Evolutionary conservation across 2,113 vertebrate genomes (phyloP).

Genomic region (Nettapus auritus): DNA sequence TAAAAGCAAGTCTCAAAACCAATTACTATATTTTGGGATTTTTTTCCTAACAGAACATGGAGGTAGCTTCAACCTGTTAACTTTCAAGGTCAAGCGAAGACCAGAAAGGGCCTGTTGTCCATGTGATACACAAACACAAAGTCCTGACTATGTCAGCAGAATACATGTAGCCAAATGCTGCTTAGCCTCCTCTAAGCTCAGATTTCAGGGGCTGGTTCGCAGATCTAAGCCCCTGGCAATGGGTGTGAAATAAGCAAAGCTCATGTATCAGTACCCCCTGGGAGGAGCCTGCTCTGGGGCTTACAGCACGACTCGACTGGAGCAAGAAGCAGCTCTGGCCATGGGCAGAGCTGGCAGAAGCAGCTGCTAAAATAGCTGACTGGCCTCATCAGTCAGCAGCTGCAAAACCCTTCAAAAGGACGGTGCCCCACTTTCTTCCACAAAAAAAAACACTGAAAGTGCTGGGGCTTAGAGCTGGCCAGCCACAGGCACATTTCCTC

Average conservation of each 20-base stretch:
- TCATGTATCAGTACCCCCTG: constrained; percentile 42
- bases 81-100: constrained; percentile 62
- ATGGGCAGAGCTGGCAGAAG: neutral
- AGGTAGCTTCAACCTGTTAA: constrained; percentile 23
- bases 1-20: neutral
- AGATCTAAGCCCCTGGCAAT: constrained; percentile 50
- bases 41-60: neutral
- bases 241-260: constrained; percentile 45
- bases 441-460: neutral
- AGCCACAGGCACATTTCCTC: neutral
- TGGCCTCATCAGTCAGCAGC: constrained; percentile 13
- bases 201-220: constrained; percentile 60
- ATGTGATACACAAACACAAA: constrained; percentile 56
- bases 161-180: constrained; percentile 52
- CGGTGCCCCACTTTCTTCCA: neutral
- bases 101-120: constrained; percentile 52
- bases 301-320: neutral
- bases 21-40: neutral
- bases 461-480: neutral
- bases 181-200: constrained; percentile 34
- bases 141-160: constrained; percentile 62
- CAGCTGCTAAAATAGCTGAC: constrained; percentile 48
- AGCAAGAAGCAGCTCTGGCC: neutral
- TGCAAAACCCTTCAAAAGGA: constrained; percentile 7
- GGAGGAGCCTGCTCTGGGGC: neutral